phyloP scores from a whole-genome alignment of 2,888 invertebrate genomes.

The Syritta pipiens region DNA sequence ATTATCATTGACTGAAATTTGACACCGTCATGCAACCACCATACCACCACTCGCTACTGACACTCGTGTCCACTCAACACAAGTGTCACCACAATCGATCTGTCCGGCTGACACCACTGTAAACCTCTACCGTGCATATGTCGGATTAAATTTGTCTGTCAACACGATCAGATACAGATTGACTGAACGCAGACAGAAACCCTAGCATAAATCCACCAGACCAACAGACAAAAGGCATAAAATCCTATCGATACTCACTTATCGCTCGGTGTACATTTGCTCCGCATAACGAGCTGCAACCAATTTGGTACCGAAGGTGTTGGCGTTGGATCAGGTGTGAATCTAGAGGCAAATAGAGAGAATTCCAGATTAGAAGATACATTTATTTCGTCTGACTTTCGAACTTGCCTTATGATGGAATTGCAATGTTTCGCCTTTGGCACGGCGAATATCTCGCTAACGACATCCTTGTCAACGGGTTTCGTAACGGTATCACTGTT shows the following conservation, averaged over 20 bases:
- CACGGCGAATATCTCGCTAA: slow-evolving; percentile 74
- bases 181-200: neutral
- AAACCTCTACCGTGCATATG: slow-evolving; percentile 16
- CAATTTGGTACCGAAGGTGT: slow-evolving; percentile 77
- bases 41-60: neutral
- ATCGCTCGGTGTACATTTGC: slow-evolving; percentile 74
- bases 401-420: slow-evolving; percentile 76
- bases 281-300: slow-evolving; percentile 79
- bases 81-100: slow-evolving; percentile 25
- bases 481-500: slow-evolving; percentile 1
- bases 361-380: slow-evolving; percentile 9
- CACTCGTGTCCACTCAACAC: neutral
- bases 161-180: slow-evolving; percentile 36
- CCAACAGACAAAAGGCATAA: slow-evolving; percentile 12
- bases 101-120: slow-evolving; percentile 39
- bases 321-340: slow-evolving; percentile 76
- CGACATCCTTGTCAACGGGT: slow-evolving; percentile 21
- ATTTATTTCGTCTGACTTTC: slow-evolving; percentile 25
- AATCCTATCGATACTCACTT: slow-evolving; percentile 42
- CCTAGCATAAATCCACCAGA: neutral
- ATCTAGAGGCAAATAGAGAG: slow-evolving; percentile 71
- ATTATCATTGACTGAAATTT: slow-evolving; percentile 8
- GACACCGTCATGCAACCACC: slow-evolving; percentile 5
- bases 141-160: slow-evolving; percentile 48
- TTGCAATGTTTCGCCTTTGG: slow-evolving; percentile 75